Conservation (phyloP, 2,113 vertebrate genomes). For the Bostrychus sinensis region DNA sequence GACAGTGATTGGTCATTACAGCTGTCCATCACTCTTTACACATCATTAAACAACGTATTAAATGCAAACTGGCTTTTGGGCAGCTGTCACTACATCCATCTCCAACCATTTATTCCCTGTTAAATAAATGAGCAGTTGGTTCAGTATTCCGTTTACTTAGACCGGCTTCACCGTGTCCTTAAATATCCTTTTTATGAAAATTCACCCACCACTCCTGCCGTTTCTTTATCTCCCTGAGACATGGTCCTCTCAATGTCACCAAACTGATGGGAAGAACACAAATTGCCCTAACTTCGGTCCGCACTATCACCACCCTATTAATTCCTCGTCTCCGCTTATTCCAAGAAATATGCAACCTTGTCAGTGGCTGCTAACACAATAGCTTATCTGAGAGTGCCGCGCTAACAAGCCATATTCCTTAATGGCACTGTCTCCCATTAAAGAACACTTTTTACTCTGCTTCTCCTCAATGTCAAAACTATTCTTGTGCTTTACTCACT, state of each 20-base stretch:
- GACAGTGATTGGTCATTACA: too few species aligned
- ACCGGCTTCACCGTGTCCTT: neutral
- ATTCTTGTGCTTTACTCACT: constrained; percentile 21
- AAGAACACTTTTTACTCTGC: constrained; percentile 20
- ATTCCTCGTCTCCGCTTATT: constrained; percentile 17
- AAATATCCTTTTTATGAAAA: neutral
- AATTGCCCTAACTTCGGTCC: constrained; percentile 26
- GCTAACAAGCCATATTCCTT: constrained; percentile 7
- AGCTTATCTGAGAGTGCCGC: constrained; percentile 35
- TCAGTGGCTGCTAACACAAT: constrained; percentile 5
- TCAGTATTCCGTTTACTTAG: neutral
- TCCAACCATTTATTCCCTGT: too few species aligned
- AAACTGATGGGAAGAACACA: constrained; percentile 17
- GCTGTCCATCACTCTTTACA: too few species aligned
- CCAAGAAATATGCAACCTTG: constrained; percentile 32
- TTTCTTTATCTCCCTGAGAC: constrained; percentile 41
- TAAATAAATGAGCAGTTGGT: too few species aligned
- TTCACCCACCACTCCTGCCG: neutral
- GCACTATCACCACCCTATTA: constrained; percentile 23
- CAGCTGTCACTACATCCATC: too few species aligned
- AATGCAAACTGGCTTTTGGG: too few species aligned
- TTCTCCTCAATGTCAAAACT: constrained; percentile 20
- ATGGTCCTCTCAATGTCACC: constrained; percentile 31
- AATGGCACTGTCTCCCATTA: constrained; percentile 21
- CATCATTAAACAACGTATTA: too few species aligned